Percentiles rank a stretch among this genome's conserved stretches.
phyloP scores from a whole-genome alignment of 2,888 invertebrate species.

The Dolomedes plantarius region DNA sequence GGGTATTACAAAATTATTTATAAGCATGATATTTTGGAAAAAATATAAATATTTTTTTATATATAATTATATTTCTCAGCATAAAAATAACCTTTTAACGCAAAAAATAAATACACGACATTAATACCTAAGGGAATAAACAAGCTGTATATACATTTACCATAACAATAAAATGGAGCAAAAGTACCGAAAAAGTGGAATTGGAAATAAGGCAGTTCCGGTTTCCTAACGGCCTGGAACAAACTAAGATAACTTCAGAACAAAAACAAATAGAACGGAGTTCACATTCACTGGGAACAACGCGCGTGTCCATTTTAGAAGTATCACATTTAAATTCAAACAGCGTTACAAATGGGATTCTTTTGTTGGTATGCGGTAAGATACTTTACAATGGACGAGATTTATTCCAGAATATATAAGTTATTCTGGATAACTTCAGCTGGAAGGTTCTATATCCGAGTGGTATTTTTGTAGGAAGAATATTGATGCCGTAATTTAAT shows the following conservation, averaged over 20 bases:
- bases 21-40: no score
- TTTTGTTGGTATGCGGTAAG: not conserved
- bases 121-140: no score
- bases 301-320: not conserved
- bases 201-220: not conserved
- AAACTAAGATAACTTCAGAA: not conserved
- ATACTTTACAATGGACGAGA: not conserved
- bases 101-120: no score
- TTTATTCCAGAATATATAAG: not conserved
- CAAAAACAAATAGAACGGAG: not conserved
- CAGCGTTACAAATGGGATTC: not conserved
- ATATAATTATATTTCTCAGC: no score
- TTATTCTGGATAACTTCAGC: not conserved
- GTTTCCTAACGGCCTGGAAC: not conserved
- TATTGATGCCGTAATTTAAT: no score
- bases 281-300: not conserved
- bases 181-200: not conserved
- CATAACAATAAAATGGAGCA: not conserved
- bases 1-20: no score
- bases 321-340: conserved; percentile 7
- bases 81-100: no score
- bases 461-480: not conserved
- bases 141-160: not conserved
- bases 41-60: no score
- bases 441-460: not conserved